Base-by-base conservation (phyloP, 2,797 vertebrate species). In the Neoniphon sammara region DNA sequence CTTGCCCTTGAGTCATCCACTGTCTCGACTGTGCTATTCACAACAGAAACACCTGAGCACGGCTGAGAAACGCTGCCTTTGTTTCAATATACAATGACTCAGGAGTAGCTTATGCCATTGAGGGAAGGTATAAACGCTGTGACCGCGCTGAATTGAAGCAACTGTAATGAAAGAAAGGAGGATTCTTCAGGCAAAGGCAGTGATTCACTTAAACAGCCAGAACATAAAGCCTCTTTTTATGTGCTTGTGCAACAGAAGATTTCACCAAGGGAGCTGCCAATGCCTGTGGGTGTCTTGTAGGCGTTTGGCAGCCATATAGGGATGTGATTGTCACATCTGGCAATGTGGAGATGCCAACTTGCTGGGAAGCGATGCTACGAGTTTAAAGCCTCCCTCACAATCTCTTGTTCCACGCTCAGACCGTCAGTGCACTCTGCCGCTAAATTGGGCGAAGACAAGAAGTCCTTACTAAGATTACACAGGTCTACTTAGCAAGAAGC, bases 251-350 rank as follows among this genome's bases (percentile, higher is more conserved):
- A 84, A 85, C 80, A 80, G 64, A 72, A 85, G 78, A 87, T 86
- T 90, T 88, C 77, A 78, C 81, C 74, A 27, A 63, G 57, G 77
- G 65, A 71, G 81, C 87, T 92, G 90, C 92, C 90, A 90, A 65
- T 9, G 84, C 86, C 85, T 60, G 78, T 86, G 85, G 91, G 87
- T 82, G 87, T 89, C 85, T 89, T 68, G 90, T 83, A 78, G 90
- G 87, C 75, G 70, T 85, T 88, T 91, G 88, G 91, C 91, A 88
- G 82, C 77, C 68, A 59, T 78, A 63, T 60, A 66, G 78, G 78
- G 80, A 89, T 84, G 82, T 84, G 85, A 78, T 87, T 89, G 91
- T 89, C 90, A 91, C 89, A 91, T 91, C 92, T 91, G 90, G 86
- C 87, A 84, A 55, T 1, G 81, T 70, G 75, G 73, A 82, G 79